Base-by-base conservation (phyloP, 1,140 invertebrate species). In the Ooceraea biroi region DNA sequence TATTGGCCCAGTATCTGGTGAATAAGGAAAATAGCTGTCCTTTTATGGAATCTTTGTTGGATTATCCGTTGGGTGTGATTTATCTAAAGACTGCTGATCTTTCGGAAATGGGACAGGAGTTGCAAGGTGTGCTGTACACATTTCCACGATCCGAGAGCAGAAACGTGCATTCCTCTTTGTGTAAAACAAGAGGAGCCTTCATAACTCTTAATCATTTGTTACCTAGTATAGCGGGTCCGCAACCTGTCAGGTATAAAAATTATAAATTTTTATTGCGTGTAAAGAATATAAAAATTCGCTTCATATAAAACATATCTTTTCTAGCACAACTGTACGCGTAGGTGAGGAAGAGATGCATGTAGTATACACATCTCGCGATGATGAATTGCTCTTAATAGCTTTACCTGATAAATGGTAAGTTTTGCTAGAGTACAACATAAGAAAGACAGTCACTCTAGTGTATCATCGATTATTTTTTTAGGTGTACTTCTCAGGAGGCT, bases 191-290 rank as follows among this genome's bases (percentile, higher is more conserved):
- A 91, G 96, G 96, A 48, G 95, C 96, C 52, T 97, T 96, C 92
- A 94, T 97, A 30, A 97, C 96, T 4, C 92, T 97, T 14, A 96
- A 96, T 92, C 96, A 97, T 91, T 95, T 97, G 88, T 92, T 96
- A 36, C 95, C 96, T 22, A 96, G 96, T 86, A 95, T 96, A 60
- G 93, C 95, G 76, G 95, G 95, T 19, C 94, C 94, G 86, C 93
- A 94, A 87, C 96, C 96, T 17, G 84, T 92, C 0, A 94, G 93
- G 94, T 94, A 85, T 69, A 61, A 17, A 52, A 10, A 82, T 50
- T 14, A 66, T 69, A 48, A 55, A 71, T 84, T 86, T 76, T 73
- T 80, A 74, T 78, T 85, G 22, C 55, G 77, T 71, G 63, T 73
- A 27, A 82, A 22, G 57, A n/a, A n/a, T n/a, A 85, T 82, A 55